These are phyloP conservation scores for Dryobota labecula DNA, from an alignment of 2,888 invertebrate species.

Conservation along the genomic window DNA sequence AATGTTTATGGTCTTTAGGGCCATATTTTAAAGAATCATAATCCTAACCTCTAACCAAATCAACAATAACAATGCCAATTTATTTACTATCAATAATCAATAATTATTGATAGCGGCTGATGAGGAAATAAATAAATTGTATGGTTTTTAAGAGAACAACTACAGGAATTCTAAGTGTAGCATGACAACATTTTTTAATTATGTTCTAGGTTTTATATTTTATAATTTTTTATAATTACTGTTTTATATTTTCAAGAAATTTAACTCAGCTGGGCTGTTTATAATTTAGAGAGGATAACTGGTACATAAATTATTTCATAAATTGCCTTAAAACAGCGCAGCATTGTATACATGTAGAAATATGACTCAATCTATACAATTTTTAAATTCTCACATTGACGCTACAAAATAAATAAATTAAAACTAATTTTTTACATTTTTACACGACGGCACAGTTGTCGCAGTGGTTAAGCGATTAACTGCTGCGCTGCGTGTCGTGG, in stretches of 20 bases:
- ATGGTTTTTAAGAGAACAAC: not conserved
- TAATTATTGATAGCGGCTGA: not conserved
- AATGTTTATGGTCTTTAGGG: not conserved
- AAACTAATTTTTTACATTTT: too few relatives aligned
- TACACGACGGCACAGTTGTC: too few relatives aligned
- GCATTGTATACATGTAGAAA: not conserved
- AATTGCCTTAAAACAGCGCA: not conserved
- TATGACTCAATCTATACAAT: not conserved
- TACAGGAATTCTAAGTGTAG: not conserved
- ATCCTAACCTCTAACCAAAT: constrained; percentile 10
- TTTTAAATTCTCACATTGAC: not conserved
- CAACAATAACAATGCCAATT: constrained; percentile 34
- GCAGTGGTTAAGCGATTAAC: too few relatives aligned
- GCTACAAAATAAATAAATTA: not conserved
- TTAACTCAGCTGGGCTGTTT: too few relatives aligned
- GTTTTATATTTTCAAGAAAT: not conserved
- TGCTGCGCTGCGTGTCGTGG: too few relatives aligned
- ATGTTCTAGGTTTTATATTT: too few relatives aligned
- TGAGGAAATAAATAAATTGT: not conserved
- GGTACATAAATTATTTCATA: not conserved
- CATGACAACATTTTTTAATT: not conserved
- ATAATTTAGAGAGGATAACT: not conserved
- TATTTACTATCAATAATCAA: constrained; percentile 14
- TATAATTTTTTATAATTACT: too few relatives aligned
- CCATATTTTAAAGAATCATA: not conserved